Base-by-base conservation (phyloP, 1,140 invertebrate species). In the Drosophila melanica region DNA sequence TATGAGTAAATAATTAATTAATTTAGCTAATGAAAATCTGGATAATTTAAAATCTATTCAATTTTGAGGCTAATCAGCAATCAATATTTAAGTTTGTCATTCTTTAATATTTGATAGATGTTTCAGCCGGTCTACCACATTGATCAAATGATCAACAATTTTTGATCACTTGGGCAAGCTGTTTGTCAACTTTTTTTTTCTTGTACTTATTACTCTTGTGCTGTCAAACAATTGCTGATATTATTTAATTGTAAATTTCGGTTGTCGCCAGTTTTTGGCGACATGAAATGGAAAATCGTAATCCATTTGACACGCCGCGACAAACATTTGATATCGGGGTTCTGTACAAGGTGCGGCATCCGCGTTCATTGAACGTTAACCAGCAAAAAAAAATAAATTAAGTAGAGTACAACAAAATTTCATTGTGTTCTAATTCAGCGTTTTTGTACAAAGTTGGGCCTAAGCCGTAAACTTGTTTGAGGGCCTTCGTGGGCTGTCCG, bases 361-460 rank as follows among this genome's bases (percentile, higher is more conserved):
- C 84, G 84, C 84, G 84, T 89, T 89, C 84, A 89, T 51, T 89
- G 84, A 84, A 89, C 84, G 84, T 87, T 77, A 55, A 72, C 37
- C 14, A 47, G 48, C 65, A 70, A 41, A 79, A 70, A 42, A 4
- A 37, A 45, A 47, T 16, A 37, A 30, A 27, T 50, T 10, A 45
- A 33, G 20, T 27, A 33, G 6, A 47, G 50, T 30, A 39, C 39
- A 60, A 57, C 14, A 55, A 37, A 45, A 53, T 45, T 14, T 68
- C 54, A 78, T 78, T 81, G 79, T 86, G 84, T 84, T 86, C 84
- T 84, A 89, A 84, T 89, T 89, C 54, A 47, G 66, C 50, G 18
- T 76, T 73, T 66, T 73, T 48, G 50, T 70, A 54, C 77, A 50
- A 62, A 27, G 58, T 60, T 23, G 71, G 44, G 45, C 30, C 18